Base-by-base conservation (phyloP, 2,113 vertebrate genomes). In the Odontophorus gujanensis region DNA sequence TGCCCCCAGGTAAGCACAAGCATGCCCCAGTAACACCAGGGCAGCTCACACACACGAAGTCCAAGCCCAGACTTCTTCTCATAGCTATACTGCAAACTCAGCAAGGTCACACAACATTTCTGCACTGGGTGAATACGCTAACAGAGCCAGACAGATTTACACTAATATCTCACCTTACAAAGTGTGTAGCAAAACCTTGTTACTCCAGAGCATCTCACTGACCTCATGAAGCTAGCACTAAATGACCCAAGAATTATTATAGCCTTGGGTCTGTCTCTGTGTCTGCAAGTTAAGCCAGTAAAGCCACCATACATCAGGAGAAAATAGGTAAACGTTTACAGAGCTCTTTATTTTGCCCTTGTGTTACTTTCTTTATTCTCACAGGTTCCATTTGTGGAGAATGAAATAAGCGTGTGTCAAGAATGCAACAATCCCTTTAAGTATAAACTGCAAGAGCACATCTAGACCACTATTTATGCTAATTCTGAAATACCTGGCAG, bases 401-500 rank as follows among this genome's bases (percentile, higher is more conserved):
- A 83, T 2, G 1, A 83, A 91, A 67, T 80, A 91, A 92, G 76
- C 28, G 28, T 34, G 8, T 88, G 42, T 67, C 93, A 90, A 89
- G 51, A 87, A 89, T 42, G 85, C 47, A 85, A 71, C 40, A 87
- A 69, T 72, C 58, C 66, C 69, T 90, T 78, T 57, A 83, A 93
- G 71, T 34, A 81, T 72, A 82, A 89, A 58, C 66, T 26, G 62
- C 89, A 86, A 79, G 40, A 61, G 59, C 69, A 72, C 63, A 93
- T 84, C 74, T 76, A 96, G 72, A 68, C 74, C 1, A 3, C 78
- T 82, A 76, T 50, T 95, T 94, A 91, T 63, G 78, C 62, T 89
- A 95, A 96, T 90, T 82, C 88, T 92, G 81, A 83, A 92, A 89
- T 76, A 84, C 69, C 53, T 93, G 36, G 79, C 68, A 86, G 85